Percentiles rank a stretch among this genome's conserved stretches.
Evolutionary conservation across 2,888 invertebrate species (phyloP).

Genomic region (Agrotis puta): DNA sequence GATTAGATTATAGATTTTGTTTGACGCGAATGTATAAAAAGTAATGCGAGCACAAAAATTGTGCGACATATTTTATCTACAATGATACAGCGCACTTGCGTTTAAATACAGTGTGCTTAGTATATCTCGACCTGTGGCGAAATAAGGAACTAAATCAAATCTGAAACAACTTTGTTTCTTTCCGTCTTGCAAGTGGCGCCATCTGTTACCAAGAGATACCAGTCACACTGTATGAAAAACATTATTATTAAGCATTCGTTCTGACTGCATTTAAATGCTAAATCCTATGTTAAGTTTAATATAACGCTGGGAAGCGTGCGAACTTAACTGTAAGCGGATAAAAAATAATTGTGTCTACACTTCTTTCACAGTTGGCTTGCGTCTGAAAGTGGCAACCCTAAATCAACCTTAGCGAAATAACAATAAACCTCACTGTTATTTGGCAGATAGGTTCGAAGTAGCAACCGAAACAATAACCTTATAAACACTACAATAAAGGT

Average conservation of each 20-base stretch:
- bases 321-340: conserved; percentile 60
- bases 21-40: conserved; percentile 22
- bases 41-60: conserved; percentile 46
- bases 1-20: conserved; percentile 44
- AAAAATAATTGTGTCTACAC: conserved; percentile 54
- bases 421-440: background rate
- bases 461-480: background rate
- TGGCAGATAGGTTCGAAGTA: background rate
- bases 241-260: conserved; percentile 56
- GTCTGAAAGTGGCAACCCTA: background rate
- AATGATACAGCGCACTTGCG: conserved; percentile 58
- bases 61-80: conserved; percentile 60
- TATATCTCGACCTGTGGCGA: conserved; percentile 8
- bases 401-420: background rate
- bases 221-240: conserved; percentile 30
- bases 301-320: conserved; percentile 60
- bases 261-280: conserved; percentile 52
- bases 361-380: background rate
- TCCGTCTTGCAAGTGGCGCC: conserved; percentile 21
- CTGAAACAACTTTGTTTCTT: background rate
- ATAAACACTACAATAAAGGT: background rate
- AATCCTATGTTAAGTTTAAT: conserved; percentile 54
- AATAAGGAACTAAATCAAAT: conserved; percentile 32
- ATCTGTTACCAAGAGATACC: conserved; percentile 13
- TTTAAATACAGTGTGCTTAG: conserved; percentile 46